These are phyloP conservation scores for Tenebrio molitor DNA, from an alignment of 1,140 invertebrate genomes.

Conservation along the genomic window DNA sequence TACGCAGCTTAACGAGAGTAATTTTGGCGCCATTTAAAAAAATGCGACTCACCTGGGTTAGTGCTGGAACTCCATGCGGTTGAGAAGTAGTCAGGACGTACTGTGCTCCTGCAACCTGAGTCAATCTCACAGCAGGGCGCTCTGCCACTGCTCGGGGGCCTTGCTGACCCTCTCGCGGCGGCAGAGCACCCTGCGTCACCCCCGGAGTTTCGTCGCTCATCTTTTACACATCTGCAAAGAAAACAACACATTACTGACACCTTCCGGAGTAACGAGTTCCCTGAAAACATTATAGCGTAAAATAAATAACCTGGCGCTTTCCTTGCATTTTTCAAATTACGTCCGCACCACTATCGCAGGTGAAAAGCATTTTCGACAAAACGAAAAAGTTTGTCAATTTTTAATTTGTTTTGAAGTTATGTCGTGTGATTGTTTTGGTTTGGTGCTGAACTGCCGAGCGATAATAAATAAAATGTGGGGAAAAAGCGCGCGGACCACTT, in stretches of 20 bases:
- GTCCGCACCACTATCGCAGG: too few species aligned
- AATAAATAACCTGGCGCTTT: too few species aligned
- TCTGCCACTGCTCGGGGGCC: constrained; percentile 57
- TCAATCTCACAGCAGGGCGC: constrained; percentile 62
- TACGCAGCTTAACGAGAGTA: too few species aligned
- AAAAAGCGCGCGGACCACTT: constrained; percentile 2
- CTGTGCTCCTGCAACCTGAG: constrained; percentile 63
- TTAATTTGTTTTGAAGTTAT: constrained; percentile 8
- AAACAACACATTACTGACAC: too few species aligned
- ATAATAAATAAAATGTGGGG: neutral
- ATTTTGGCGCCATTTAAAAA: constrained; percentile 13
- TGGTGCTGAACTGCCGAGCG: too few species aligned
- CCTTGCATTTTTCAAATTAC: too few species aligned
- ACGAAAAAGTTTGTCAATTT: neutral
- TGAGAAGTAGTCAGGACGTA: constrained; percentile 62
- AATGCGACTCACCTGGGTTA: constrained; percentile 58
- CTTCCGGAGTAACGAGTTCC: too few species aligned
- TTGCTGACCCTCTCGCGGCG: constrained; percentile 62
- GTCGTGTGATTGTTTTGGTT: constrained; percentile 10
- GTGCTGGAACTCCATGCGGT: constrained; percentile 59
- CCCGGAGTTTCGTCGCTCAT: constrained; percentile 67
- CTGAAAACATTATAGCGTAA: too few species aligned
- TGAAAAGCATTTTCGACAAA: too few species aligned
- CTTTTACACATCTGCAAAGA: constrained; percentile 58
- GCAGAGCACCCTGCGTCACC: constrained; percentile 65